phyloP scores from a whole-genome alignment of 2,797 vertebrate species.

The Semotilus atromaculatus region DNA sequence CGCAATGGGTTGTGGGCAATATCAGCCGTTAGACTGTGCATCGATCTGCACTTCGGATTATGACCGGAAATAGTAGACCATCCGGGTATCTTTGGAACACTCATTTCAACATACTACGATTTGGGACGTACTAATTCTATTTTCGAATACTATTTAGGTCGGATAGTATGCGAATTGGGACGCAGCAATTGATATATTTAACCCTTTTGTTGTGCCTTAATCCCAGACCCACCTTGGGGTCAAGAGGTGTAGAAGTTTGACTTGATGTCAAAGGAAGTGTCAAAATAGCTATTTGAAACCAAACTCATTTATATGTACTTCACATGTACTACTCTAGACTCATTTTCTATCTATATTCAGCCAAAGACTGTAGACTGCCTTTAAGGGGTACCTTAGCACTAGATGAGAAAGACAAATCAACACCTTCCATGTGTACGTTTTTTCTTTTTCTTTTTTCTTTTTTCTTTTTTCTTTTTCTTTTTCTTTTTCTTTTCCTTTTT shows the following conservation, averaged over 20 bases:
- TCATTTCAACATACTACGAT: too few species aligned
- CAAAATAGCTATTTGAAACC: neutral
- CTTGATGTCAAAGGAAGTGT: neutral
- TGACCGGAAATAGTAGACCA: too few species aligned
- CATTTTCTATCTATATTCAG: neutral
- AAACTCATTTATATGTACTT: conserved; percentile 32
- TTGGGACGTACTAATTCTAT: too few species aligned
- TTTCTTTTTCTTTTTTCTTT: neutral
- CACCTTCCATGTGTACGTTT: conserved; percentile 29
- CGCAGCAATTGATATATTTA: too few species aligned
- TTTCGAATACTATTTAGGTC: too few species aligned
- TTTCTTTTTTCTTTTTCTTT: neutral
- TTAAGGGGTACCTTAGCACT: conserved; percentile 53
- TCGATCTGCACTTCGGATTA: too few species aligned
- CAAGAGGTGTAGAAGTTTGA: neutral
- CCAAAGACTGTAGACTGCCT: conserved; percentile 33
- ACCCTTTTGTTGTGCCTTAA: too few species aligned
- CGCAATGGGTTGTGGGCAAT: too few species aligned
- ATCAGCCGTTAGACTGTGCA: too few species aligned
- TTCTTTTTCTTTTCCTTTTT: neutral
- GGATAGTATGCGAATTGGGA: too few species aligned
- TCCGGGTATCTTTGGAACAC: too few species aligned
- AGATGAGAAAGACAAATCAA: conserved; percentile 63
- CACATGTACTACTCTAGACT: conserved; percentile 59
- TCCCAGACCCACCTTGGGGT: neutral